Conservation (phyloP, 30 jellyfish, hydroid and myxozoan genomes). For the Mastigias papua region DNA sequence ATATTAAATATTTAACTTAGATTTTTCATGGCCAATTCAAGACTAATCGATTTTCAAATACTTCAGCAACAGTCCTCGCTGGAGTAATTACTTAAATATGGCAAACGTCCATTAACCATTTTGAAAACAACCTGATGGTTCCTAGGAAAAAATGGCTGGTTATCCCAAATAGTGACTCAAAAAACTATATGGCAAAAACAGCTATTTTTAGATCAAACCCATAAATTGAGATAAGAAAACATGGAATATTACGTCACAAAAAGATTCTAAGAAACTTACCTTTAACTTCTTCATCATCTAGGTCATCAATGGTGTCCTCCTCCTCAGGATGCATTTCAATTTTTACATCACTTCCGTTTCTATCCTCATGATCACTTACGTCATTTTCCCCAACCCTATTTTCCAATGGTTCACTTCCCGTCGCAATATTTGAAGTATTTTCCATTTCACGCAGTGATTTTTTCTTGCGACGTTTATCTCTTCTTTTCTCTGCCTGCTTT, state of each 20-base stretch:
- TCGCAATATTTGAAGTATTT: conserved; percentile 26
- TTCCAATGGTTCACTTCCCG: conserved; percentile 79
- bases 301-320: conserved; percentile 88
- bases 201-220: no score
- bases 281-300: conserved; percentile 94
- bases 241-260: neutral
- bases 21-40: no score
- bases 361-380: conserved; percentile 61
- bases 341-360: conserved; percentile 69
- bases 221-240: no score
- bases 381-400: conserved; percentile 78
- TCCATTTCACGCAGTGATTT: conserved; percentile 81
- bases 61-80: no score
- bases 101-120: no score
- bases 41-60: no score
- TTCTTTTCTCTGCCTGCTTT: conserved; percentile 95
- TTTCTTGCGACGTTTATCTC: conserved; percentile 90
- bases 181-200: no score
- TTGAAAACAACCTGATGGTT: no score
- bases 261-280: conserved; percentile 41
- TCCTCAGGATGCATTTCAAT: conserved; percentile 61
- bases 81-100: no score
- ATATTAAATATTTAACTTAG: no score
- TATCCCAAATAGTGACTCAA: no score
- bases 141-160: no score